A percentile compares a stretch with the other conserved stretches of the same genome.
Conservation (phyloP, 2,888 invertebrate genomes). For the Diploptera punctata region DNA sequence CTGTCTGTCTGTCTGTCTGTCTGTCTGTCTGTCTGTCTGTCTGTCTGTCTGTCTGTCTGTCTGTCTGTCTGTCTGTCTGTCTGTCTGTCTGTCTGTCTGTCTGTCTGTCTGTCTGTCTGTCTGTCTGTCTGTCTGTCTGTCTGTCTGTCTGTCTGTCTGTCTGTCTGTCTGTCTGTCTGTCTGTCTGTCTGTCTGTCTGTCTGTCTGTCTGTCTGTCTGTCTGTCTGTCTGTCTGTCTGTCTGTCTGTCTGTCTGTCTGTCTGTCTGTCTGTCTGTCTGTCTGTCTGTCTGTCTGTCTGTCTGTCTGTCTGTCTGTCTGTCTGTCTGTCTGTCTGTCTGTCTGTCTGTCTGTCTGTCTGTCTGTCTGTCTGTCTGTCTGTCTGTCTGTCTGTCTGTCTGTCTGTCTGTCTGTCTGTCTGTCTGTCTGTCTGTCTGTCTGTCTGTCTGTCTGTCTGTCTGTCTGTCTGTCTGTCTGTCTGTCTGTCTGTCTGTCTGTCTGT, state of each 20-base stretch:
- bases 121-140: background rate
- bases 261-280: background rate
- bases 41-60: background rate
- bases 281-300: background rate
- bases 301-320: background rate
- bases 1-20: background rate
- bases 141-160: background rate
- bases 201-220: background rate
- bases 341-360: background rate
- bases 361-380: background rate
- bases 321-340: background rate
- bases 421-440: background rate
- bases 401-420: background rate
- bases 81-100: background rate
- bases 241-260: background rate
- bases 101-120: background rate
- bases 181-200: background rate
- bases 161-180: background rate
- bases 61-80: background rate
- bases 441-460: background rate
- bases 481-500: background rate
- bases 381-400: background rate
- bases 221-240: background rate
- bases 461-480: background rate
- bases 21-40: background rate